phyloP scores from a whole-genome alignment of 2,797 vertebrate genomes.

The Rhadinocentrus ornatus region DNA sequence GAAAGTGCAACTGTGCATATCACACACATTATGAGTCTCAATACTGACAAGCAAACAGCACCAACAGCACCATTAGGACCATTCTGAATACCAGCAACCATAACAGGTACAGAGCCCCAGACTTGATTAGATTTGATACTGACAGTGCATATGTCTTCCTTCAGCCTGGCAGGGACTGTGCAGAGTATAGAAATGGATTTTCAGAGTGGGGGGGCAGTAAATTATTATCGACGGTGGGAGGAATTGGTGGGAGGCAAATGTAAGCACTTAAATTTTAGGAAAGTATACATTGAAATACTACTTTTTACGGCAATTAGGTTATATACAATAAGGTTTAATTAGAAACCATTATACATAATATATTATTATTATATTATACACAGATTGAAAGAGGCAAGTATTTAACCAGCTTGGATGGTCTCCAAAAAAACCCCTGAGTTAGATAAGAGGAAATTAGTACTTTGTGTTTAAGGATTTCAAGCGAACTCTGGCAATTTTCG shows the following conservation, averaged over 20 bases:
- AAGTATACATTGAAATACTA: not conserved
- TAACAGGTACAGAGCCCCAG: constrained; percentile 55
- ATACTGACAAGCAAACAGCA: constrained; percentile 54
- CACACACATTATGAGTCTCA: constrained; percentile 52
- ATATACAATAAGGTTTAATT: too few relatives aligned
- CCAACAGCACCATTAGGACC: constrained; percentile 40
- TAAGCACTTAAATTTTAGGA: constrained; percentile 32
- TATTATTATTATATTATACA: too few relatives aligned
- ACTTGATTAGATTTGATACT: constrained; percentile 77
- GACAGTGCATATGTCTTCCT: constrained; percentile 80
- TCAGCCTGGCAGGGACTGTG: constrained; percentile 41
- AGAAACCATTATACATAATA: too few relatives aligned
- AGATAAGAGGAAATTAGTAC: too few relatives aligned
- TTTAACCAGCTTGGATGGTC: too few relatives aligned
- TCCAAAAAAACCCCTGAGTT: too few relatives aligned
- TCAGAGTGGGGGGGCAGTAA: constrained; percentile 32
- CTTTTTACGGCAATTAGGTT: not conserved
- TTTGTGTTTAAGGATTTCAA: too few relatives aligned
- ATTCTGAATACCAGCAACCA: constrained; percentile 59
- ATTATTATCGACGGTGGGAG: constrained; percentile 67
- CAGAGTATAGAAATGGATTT: constrained; percentile 69
- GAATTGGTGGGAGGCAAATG: constrained; percentile 28
- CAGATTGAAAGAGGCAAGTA: too few relatives aligned
- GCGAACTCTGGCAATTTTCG: too few relatives aligned
- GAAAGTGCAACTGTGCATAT: constrained; percentile 33